phyloP scores from a whole-genome alignment of 2,888 invertebrate genomes.

The Nephrotoma guestfalica region DNA sequence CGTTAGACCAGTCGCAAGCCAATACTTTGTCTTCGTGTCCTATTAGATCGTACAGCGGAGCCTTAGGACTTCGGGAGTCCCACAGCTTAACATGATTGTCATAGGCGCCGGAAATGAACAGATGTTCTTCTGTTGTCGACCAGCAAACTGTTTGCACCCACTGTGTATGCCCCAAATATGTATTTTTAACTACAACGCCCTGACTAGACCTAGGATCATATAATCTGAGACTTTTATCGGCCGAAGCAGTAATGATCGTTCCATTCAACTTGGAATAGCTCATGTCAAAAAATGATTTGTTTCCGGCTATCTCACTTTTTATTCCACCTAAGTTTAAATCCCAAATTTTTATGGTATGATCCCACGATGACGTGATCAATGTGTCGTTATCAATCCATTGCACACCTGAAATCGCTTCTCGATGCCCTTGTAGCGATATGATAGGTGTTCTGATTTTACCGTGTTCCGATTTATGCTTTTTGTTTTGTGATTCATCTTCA shows the following conservation, averaged over 20 bases:
- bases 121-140: slow-evolving; percentile 66
- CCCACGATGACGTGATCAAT: slow-evolving; percentile 82
- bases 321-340: slow-evolving; percentile 75
- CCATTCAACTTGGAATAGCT: slow-evolving; percentile 67
- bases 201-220: slow-evolving; percentile 85
- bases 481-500: slow-evolving; percentile 42
- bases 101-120: slow-evolving; percentile 87
- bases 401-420: slow-evolving; percentile 74
- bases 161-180: slow-evolving; percentile 68
- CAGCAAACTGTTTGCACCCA: slow-evolving; percentile 89
- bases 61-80: slow-evolving; percentile 86
- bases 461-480: slow-evolving; percentile 41
- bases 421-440: slow-evolving; percentile 81
- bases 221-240: slow-evolving; percentile 78
- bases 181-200: slow-evolving; percentile 72
- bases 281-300: slow-evolving; percentile 79
- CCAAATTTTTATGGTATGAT: slow-evolving; percentile 91
- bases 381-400: slow-evolving; percentile 70
- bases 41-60: slow-evolving; percentile 79
- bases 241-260: slow-evolving; percentile 69
- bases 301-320: slow-evolving; percentile 69
- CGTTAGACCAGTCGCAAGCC: slow-evolving; percentile 87
- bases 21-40: slow-evolving; percentile 92
- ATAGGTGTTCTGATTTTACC: slow-evolving; percentile 54
- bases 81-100: slow-evolving; percentile 87